Evolutionary conservation across 2,888 invertebrate genomes (phyloP).

Genomic region (Arge pagana): DNA sequence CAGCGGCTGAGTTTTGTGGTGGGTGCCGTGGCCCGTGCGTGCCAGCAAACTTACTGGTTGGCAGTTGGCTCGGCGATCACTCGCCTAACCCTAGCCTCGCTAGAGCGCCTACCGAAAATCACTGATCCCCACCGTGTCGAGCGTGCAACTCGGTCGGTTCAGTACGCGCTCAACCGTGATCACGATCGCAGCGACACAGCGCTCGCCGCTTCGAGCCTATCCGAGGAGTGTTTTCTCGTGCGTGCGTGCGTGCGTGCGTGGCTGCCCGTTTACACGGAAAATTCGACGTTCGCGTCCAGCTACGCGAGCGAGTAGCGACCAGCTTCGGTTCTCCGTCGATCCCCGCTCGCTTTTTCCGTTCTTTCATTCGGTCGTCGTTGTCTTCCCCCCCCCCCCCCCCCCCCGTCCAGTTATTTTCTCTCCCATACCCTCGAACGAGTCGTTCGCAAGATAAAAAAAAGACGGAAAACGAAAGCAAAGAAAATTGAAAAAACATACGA

Average conservation of each 20-base stretch:
- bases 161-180: conserved; percentile 33
- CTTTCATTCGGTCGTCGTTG: conserved; percentile 1
- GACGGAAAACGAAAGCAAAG: too few relatives aligned
- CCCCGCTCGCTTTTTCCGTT: conserved; percentile 1
- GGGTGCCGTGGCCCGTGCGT: conserved; percentile 20
- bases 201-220: neutral
- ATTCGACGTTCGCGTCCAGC: too few relatives aligned
- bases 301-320: too few relatives aligned
- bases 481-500: too few relatives aligned
- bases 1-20: conserved; percentile 14
- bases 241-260: neutral
- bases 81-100: conserved; percentile 25
- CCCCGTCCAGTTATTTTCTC: too few relatives aligned
- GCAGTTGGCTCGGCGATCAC: conserved; percentile 24
- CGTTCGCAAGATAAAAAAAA: too few relatives aligned
- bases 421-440: too few relatives aligned
- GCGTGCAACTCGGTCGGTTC: too few relatives aligned
- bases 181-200: conserved; percentile 28
- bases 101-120: conserved; percentile 28
- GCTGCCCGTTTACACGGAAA: neutral
- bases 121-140: conserved; percentile 20
- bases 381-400: too few relatives aligned
- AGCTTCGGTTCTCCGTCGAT: neutral
- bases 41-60: conserved; percentile 21
- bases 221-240: neutral